These are phyloP conservation scores for Petrocephalus zakoni DNA, from an alignment of 2,113 vertebrate species.

Conservation along the genomic window DNA sequence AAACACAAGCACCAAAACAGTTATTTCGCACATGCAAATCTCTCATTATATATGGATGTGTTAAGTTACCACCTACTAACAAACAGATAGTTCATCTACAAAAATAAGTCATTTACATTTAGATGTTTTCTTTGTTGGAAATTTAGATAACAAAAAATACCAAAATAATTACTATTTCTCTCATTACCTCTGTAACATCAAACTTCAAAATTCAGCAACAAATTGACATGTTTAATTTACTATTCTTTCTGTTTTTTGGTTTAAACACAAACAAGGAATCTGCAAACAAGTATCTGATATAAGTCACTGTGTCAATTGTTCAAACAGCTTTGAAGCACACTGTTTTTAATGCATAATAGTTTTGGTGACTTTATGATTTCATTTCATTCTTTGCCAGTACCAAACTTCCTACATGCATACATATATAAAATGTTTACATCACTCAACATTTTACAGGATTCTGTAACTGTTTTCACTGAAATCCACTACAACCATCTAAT, in stretches of 20 bases:
- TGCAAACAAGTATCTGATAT: background rate
- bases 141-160: constrained; percentile 2
- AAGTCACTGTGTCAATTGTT: background rate
- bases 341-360: background rate
- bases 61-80: background rate
- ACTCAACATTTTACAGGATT: background rate
- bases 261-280: background rate
- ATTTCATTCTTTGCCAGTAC: background rate
- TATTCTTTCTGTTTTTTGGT: background rate
- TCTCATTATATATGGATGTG: background rate
- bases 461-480: constrained; percentile 3
- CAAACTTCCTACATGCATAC: constrained; percentile 6
- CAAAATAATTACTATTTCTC: constrained; percentile 2
- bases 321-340: background rate
- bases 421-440: constrained; percentile 6
- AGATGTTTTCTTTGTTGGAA: background rate
- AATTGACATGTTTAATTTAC: background rate
- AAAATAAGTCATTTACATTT: constrained; percentile 12
- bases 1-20: background rate
- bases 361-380: background rate
- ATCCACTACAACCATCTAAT: background rate
- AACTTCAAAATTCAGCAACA: background rate
- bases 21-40: background rate
- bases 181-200: background rate
- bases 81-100: constrained; percentile 1